These are phyloP conservation scores for Eira barbara DNA, from an alignment of 2,113 vertebrate species.

Conservation along the genomic window DNA sequence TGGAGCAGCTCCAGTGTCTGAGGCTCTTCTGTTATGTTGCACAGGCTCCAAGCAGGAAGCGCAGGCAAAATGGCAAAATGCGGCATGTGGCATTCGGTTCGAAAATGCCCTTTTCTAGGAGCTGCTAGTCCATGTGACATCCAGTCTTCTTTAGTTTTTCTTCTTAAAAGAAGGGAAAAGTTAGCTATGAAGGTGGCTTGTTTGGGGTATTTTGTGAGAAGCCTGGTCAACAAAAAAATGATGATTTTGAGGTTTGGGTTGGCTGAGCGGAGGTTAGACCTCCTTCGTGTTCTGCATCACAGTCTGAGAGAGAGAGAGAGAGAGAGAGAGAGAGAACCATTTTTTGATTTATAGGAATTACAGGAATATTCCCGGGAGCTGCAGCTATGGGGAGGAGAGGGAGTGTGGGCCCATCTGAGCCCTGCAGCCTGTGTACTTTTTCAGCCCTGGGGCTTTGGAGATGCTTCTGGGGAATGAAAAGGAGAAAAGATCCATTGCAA, in stretches of 20 bases:
- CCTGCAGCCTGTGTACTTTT: not conserved
- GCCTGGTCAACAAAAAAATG: not conserved
- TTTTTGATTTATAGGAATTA: not conserved
- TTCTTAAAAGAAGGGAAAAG: not conserved
- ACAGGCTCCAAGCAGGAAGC: not conserved
- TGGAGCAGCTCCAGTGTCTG: not conserved
- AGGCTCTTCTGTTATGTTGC: not conserved
- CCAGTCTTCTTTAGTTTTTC: not conserved
- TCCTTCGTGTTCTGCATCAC: not conserved
- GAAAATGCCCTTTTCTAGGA: not conserved
- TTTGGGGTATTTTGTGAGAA: not conserved
- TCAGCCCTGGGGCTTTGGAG: not conserved
- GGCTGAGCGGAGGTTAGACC: not conserved
- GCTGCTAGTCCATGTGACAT: not conserved
- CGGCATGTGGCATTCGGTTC: slow-evolving; percentile 34
- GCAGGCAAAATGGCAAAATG: slow-evolving; percentile 24
- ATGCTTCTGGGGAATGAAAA: not conserved
- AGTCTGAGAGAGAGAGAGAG: not conserved
- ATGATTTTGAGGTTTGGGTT: slow-evolving; percentile 10
- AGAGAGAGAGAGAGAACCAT: not conserved
- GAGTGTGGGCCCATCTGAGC: accelerated
- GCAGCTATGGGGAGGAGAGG: accelerated
- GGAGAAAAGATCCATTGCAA: not conserved
- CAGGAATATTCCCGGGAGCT: accelerated
- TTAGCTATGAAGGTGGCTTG: not conserved